A percentile compares a stretch with the other conserved stretches of the same genome.
Conservation (phyloP, 2,888 invertebrate species). For the Thymelicus lineola region DNA sequence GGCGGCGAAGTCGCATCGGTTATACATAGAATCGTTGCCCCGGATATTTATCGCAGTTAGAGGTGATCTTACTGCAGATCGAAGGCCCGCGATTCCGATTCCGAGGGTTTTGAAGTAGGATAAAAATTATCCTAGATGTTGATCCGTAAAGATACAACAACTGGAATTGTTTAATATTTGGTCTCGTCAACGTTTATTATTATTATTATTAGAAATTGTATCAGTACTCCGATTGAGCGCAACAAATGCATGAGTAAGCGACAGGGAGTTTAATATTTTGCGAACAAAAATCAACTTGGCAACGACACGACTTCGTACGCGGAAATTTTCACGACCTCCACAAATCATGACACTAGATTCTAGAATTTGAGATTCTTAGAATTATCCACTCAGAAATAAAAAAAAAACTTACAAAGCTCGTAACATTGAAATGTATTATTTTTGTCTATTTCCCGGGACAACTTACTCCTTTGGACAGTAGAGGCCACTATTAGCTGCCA, state of each 20-base stretch:
- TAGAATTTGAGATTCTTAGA: background rate
- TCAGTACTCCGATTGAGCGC: background rate
- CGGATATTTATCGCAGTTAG: no score
- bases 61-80: no score
- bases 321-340: constrained; percentile 16
- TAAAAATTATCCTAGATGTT: no score
- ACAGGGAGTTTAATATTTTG: background rate
- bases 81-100: no score
- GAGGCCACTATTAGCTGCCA: no score
- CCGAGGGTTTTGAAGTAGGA: no score
- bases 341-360: background rate
- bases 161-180: no score
- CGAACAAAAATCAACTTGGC: constrained; percentile 6
- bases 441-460: no score
- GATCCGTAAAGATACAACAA: no score
- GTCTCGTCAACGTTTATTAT: background rate
- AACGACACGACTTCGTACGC: background rate
- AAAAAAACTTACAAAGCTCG: background rate
- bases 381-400: background rate
- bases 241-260: background rate
- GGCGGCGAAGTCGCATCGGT: background rate
- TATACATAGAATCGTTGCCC: no score
- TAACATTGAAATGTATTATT: no score
- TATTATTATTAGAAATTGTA: background rate
- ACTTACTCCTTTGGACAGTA: no score